A percentile compares a stretch with the other conserved stretches of the same genome.
phyloP scores from a whole-genome alignment of 2,888 invertebrate species.

The Leptinotarsa tumamoca region DNA sequence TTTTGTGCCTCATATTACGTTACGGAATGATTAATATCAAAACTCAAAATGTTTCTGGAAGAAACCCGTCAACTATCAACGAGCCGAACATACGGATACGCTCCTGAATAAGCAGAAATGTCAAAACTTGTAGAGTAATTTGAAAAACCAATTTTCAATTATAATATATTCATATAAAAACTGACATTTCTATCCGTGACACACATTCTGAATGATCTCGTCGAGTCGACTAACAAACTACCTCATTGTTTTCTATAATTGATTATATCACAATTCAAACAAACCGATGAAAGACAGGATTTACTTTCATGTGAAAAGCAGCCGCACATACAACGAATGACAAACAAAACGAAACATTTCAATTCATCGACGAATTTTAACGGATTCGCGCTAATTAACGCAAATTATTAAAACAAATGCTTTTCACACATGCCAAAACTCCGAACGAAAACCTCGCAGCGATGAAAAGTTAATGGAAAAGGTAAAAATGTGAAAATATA shows the following conservation, averaged over 20 bases:
- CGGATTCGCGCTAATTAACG: constrained; percentile 19
- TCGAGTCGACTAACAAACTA: not conserved
- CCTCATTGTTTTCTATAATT: constrained; percentile 7
- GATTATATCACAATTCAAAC: constrained; percentile 17
- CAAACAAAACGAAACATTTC: constrained; percentile 15
- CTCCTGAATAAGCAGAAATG: too few species aligned
- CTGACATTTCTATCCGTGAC: not conserved
- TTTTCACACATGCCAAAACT: constrained; percentile 42
- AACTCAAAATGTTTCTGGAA: too few species aligned
- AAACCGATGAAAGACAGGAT: constrained; percentile 8
- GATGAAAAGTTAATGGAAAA: constrained; percentile 40
- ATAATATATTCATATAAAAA: not conserved
- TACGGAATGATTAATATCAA: too few species aligned
- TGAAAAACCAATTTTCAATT: too few species aligned
- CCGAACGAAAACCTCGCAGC: constrained; percentile 20
- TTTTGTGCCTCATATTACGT: too few species aligned
- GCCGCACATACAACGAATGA: not conserved
- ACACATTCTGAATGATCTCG: not conserved
- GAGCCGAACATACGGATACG: too few species aligned
- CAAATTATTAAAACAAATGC: constrained; percentile 31
- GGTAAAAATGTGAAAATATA: constrained; percentile 42
- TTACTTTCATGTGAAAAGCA: constrained; percentile 17
- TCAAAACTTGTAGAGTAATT: too few species aligned
- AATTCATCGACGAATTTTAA: constrained; percentile 20
- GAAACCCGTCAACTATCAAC: too few species aligned